A percentile compares a stretch with the other conserved stretches of the same genome.
These are phyloP conservation scores for Lymantria dispar DNA, from an alignment of 2,888 invertebrate species.

Conservation along the genomic window DNA sequence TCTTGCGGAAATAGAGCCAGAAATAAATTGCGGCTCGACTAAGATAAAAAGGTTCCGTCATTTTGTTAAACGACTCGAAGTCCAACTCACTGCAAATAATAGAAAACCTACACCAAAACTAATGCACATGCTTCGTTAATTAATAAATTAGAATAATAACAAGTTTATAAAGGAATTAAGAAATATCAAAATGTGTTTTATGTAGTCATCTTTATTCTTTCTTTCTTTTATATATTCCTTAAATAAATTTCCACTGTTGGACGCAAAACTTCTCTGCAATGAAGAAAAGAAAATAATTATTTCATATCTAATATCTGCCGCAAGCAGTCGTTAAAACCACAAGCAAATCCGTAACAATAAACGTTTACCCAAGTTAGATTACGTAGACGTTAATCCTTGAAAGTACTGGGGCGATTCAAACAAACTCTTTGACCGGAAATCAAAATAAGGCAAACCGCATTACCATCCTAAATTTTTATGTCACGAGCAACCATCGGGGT, in stretches of 20 bases:
- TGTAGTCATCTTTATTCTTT: background rate
- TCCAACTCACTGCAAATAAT: conserved; percentile 59
- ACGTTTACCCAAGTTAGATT: conserved; percentile 18
- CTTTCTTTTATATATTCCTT: background rate
- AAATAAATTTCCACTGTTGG: background rate
- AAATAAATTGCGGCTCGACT: conserved; percentile 75
- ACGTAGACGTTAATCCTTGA: conserved; percentile 22
- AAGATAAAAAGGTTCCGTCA: conserved; percentile 79
- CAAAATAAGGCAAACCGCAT: conserved; percentile 12
- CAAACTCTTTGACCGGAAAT: conserved; percentile 22
- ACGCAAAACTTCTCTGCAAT: background rate
- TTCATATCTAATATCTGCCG: too few species aligned
- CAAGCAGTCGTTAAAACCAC: background rate
- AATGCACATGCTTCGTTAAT: conserved; percentile 21
- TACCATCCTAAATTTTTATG: conserved; percentile 8
- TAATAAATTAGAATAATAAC: conserved; percentile 19
- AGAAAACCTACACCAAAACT: conserved; percentile 44
- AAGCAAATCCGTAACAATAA: conserved; percentile 6
- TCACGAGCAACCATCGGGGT: background rate
- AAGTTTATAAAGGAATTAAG: background rate
- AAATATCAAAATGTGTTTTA: background rate
- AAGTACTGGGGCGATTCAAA: conserved; percentile 16
- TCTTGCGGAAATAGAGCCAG: conserved; percentile 69
- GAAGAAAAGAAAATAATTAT: background rate
- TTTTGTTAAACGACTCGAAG: conserved; percentile 76